Base-by-base conservation (phyloP, 2,888 invertebrate genomes). In the Micropterix aruncella region DNA sequence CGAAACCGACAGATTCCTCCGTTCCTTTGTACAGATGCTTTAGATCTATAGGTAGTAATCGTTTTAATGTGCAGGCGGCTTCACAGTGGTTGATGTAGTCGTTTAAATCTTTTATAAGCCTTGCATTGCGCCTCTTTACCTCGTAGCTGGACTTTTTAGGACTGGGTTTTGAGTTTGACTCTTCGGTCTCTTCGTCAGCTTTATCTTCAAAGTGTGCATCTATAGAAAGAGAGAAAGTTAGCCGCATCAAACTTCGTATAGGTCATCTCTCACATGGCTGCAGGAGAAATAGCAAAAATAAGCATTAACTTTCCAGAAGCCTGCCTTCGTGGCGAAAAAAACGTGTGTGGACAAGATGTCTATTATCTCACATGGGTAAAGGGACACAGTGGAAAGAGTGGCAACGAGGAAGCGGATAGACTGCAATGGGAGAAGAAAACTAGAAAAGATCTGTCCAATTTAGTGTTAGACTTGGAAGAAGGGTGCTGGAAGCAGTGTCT, bases 21-120 rank as follows among this genome's bases (percentile, higher is more conserved):
- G 55, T 61, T 1, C 79, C 78, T 18, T 70, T 65, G 55, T 85
- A 89, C 16, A 88, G 60, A 16, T 75, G 71, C 59, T 91, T 90
- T 18, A 87, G 61, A 64, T 95, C 94, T 1, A 88, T 94, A 0
- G 89, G 81, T 43, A 94, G 59, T 3, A 95, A 64, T 38, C 94
- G 72, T 54, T 86, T 84, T 3, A 93, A 65, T 0, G 89, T 83
- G 57, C 91, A 94, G 40, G 78, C 75, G 1, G 89, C 75, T 57
- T 85, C 80, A 19, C 74, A 66, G 1, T 63, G 64, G 18, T 74
- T 76, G 77, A 88, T 83, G 54, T 82, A 87, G n/a, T 77, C 70
- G 17, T 84, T 74, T 38, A 91, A 65, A 45, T 83, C 81, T 41
- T 77, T 74, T 43, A 81, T 79, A 16, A 90, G 64, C 42, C 80